phyloP scores from a whole-genome alignment of 2,113 vertebrate genomes.

The Entelurus aequoreus region DNA sequence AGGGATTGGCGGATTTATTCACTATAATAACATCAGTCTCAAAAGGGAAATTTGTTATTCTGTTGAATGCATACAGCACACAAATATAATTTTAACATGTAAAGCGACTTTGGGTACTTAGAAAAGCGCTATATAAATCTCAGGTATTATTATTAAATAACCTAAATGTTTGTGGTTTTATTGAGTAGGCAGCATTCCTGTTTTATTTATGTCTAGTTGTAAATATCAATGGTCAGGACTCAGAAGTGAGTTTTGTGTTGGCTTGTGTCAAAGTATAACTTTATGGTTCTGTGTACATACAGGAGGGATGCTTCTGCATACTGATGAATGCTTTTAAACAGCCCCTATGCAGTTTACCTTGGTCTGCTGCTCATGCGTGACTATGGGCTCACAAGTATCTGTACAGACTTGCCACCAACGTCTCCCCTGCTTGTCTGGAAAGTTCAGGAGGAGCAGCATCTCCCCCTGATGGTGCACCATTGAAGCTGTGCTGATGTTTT shows the following conservation, averaged over 20 bases:
- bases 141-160: too few species aligned
- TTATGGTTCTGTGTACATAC: conserved; percentile 8
- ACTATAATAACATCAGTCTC: too few species aligned
- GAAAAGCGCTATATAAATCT: too few species aligned
- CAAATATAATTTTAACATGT: too few species aligned
- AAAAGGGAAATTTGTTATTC: background rate
- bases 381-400: conserved; percentile 5
- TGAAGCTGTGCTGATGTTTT: background rate
- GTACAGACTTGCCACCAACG: background rate
- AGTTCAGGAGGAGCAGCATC: background rate
- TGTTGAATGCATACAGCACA: background rate
- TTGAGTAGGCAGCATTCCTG: background rate
- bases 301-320: fast-evolving
- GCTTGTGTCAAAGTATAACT: conserved; percentile 1
- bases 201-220: background rate
- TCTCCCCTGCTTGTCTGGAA: background rate
- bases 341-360: background rate
- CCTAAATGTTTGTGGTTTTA: background rate
- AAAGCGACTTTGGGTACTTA: too few species aligned
- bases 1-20: too few species aligned
- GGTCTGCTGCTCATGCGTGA: conserved; percentile 12
- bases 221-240: background rate
- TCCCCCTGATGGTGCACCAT: background rate
- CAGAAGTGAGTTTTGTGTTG: background rate
- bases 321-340: background rate